A percentile compares a stretch with the other conserved stretches of the same genome.
These are phyloP conservation scores for Orius laevigatus DNA, from an alignment of 1,140 invertebrate genomes.

Conservation along the genomic window DNA sequence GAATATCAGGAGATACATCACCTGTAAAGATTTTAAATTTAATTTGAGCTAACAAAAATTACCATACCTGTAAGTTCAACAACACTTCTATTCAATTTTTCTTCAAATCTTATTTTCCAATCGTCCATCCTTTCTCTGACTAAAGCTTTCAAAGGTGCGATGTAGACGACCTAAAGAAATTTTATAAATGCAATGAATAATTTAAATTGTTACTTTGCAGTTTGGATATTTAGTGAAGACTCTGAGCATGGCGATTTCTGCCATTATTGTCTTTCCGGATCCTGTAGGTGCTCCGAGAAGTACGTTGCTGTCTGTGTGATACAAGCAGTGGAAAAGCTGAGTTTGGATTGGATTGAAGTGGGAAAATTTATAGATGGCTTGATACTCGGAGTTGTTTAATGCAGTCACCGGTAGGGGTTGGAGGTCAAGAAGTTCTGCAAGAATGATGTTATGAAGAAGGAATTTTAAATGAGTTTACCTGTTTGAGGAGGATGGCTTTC, in stretches of 20 bases:
- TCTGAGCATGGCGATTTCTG: slow-evolving; percentile 93
- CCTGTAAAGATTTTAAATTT: slow-evolving; percentile 29
- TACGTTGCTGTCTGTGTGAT: slow-evolving; percentile 89
- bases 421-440: slow-evolving; percentile 67
- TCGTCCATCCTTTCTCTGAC: slow-evolving; percentile 92
- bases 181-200: neutral
- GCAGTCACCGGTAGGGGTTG: slow-evolving; percentile 76
- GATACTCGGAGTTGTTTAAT: slow-evolving; percentile 57
- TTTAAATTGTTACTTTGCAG: slow-evolving; percentile 49
- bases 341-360: slow-evolving; percentile 99
- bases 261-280: slow-evolving; percentile 96
- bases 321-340: slow-evolving; percentile 93
- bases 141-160: slow-evolving; percentile 94
- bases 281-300: slow-evolving; percentile 94
- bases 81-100: slow-evolving; percentile 64
- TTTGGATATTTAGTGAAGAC: slow-evolving; percentile 71
- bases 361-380: slow-evolving; percentile 76
- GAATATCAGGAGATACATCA: slow-evolving; percentile 86
- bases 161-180: slow-evolving; percentile 65
- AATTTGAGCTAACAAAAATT: neutral
- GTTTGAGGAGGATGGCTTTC: slow-evolving; percentile 87
- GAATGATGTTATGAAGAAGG: neutral
- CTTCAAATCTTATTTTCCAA: slow-evolving; percentile 81
- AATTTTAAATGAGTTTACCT: slow-evolving; percentile 30
- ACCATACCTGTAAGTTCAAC: slow-evolving; percentile 81